These are phyloP conservation scores for Anoura caudifer DNA, from an alignment of 2,113 vertebrate genomes.

Conservation along the genomic window DNA sequence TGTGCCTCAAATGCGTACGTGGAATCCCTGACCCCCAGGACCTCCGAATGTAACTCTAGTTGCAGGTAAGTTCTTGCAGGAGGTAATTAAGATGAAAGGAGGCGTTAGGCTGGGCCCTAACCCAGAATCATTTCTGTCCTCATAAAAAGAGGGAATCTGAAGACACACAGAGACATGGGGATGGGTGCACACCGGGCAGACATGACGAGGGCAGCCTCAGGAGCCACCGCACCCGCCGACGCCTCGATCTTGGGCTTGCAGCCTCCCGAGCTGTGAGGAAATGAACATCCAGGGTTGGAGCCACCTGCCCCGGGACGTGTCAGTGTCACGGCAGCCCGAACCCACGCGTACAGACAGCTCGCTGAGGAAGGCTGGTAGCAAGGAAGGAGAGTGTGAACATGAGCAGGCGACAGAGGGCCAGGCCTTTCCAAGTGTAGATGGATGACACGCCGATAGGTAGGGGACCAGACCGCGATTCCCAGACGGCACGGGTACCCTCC, in stretches of 20 bases:
- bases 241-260: neutral
- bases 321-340: no score
- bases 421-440: neutral
- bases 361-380: no score
- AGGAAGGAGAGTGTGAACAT: neutral
- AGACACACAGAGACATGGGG: neutral
- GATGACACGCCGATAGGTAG: neutral
- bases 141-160: neutral
- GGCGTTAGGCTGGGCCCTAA: neutral
- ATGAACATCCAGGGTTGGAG: neutral
- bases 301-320: accelerated
- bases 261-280: neutral
- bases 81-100: neutral
- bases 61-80: neutral
- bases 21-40: neutral
- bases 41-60: neutral
- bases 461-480: neutral
- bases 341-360: neutral
- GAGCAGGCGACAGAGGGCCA: neutral
- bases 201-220: neutral
- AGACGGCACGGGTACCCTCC: neutral
- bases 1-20: neutral
- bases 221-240: neutral
- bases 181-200: neutral
- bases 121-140: neutral